A percentile compares a stretch with the other conserved stretches of the same genome.
Conservation (phyloP, 2,888 invertebrate genomes). For the Apeira syringaria region DNA sequence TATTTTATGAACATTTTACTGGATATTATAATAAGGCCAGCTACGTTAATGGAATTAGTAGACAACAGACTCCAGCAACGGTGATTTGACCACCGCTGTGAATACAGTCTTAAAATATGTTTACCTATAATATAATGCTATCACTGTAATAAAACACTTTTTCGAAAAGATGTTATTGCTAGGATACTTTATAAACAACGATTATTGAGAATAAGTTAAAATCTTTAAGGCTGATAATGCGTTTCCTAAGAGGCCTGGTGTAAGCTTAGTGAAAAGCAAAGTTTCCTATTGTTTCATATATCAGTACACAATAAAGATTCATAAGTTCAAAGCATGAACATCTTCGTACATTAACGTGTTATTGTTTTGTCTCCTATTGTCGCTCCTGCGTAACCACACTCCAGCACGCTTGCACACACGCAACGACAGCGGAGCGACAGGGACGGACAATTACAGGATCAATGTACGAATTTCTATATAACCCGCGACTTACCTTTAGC, state of each 20-base stretch:
- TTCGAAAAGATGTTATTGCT: conserved; percentile 17
- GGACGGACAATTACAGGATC: too few relatives aligned
- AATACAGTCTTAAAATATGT: conserved; percentile 63
- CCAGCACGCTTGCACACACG: too few relatives aligned
- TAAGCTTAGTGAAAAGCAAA: neutral
- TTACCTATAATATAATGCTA: conserved; percentile 16
- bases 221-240: neutral
- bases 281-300: too few relatives aligned
- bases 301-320: too few relatives aligned
- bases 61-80: conserved; percentile 72
- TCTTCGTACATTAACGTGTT: too few relatives aligned
- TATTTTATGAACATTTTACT: conserved; percentile 23
- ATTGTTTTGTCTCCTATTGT: too few relatives aligned
- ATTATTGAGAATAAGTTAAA: neutral
- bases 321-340: too few relatives aligned
- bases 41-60: conserved; percentile 42
- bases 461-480: too few relatives aligned
- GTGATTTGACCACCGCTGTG: conserved; percentile 74
- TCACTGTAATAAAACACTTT: conserved; percentile 17
- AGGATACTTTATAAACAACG: neutral
- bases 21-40: conserved; percentile 26
- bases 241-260: conserved; percentile 5
- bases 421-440: too few relatives aligned
- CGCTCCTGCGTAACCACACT: too few relatives aligned
- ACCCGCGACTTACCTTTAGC: too few relatives aligned